Conservation (phyloP, 2,113 vertebrate genomes). For the human (Homo sapiens) region DNA sequence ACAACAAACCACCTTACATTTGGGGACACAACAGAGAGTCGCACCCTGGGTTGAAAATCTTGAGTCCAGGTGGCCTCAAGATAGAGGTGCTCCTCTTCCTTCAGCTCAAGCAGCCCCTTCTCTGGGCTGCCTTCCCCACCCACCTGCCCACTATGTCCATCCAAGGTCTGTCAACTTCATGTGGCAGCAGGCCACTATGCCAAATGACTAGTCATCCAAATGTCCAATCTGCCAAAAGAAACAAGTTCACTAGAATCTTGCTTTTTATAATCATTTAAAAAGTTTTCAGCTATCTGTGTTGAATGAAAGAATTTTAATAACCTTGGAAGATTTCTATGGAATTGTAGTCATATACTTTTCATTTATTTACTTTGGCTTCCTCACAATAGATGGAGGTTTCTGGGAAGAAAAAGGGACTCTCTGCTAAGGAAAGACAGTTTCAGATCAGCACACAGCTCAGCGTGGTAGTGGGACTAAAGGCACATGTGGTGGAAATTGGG, state of each 20-base stretch:
- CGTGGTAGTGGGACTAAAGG: not conserved
- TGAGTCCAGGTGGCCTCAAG: not conserved
- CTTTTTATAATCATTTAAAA: not conserved
- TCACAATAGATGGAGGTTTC: not conserved
- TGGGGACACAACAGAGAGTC: not conserved
- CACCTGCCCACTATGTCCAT: not conserved
- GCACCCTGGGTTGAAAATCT: not conserved
- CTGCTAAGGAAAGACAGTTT: not conserved
- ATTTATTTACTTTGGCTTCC: not conserved
- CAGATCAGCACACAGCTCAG: not conserved
- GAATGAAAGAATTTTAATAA: not conserved
- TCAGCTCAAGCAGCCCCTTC: not conserved
- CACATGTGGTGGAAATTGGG: not conserved
- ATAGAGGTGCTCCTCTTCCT: not conserved
- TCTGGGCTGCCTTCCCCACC: not conserved
- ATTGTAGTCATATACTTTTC: not conserved
- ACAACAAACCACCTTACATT: not conserved
- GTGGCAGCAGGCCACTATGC: not conserved
- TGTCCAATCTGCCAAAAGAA: not conserved
- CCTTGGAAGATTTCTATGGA: not conserved
- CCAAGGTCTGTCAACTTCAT: not conserved
- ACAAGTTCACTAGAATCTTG: not conserved
- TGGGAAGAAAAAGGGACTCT: not conserved
- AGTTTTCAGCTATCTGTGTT: not conserved
- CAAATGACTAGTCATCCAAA: not conserved